A percentile compares a stretch with the other conserved stretches of the same genome.
These are phyloP conservation scores for Pandemis corylana DNA, from an alignment of 2,888 invertebrate species.

Conservation along the genomic window DNA sequence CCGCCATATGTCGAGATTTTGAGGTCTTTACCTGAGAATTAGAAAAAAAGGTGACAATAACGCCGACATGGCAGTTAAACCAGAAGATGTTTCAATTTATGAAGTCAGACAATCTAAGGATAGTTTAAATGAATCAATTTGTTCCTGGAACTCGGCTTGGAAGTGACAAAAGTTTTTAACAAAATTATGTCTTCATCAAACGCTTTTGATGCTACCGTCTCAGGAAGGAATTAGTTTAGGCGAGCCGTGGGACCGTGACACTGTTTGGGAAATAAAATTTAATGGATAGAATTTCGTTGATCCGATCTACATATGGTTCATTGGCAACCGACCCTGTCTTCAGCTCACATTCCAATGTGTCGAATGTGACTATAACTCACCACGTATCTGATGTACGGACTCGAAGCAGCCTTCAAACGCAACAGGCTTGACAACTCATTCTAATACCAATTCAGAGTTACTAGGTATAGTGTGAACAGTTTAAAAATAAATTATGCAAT, in stretches of 20 bases:
- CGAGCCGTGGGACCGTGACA: constrained; percentile 44
- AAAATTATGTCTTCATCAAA: constrained; percentile 61
- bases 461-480: constrained; percentile 74
- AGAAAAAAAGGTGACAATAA: constrained; percentile 77
- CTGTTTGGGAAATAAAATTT: constrained; percentile 44
- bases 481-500: constrained; percentile 71
- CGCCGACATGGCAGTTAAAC: constrained; percentile 70
- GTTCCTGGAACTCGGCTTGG: constrained; percentile 56
- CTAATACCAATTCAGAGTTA: constrained; percentile 57
- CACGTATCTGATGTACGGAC: constrained; percentile 65
- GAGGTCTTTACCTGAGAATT: constrained; percentile 70
- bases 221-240: constrained; percentile 37
- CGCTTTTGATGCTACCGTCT: constrained; percentile 61
- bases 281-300: constrained; percentile 52
- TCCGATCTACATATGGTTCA: constrained; percentile 67
- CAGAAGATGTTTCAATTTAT: constrained; percentile 81
- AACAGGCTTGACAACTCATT: constrained; percentile 76
- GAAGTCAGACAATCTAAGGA: constrained; percentile 51
- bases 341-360: constrained; percentile 72
- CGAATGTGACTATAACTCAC: constrained; percentile 70
- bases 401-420: constrained; percentile 61
- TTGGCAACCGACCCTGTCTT: constrained; percentile 67
- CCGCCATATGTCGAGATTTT: constrained; percentile 63
- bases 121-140: constrained; percentile 57
- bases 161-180: constrained; percentile 57